Evolutionary conservation across 2,113 vertebrate genomes (phyloP).

Genomic region (Ginglymostoma cirratum): DNA sequence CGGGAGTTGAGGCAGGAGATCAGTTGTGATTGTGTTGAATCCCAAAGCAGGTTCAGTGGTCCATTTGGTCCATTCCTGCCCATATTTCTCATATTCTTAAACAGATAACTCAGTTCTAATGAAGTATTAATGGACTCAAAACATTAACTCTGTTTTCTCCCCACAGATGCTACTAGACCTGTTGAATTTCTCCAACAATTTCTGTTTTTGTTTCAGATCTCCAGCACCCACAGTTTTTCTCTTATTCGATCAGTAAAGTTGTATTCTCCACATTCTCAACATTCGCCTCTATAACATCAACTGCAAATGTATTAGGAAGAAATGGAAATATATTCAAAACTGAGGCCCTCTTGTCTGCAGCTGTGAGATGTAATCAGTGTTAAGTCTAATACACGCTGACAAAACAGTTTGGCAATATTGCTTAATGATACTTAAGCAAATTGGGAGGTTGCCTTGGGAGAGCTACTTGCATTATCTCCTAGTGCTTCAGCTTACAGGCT

Average conservation of each 20-base stretch:
- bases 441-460: slow-evolving; percentile 13
- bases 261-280: background rate
- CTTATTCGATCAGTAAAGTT: background rate
- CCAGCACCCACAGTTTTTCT: too few relatives aligned
- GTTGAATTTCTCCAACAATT: too few relatives aligned
- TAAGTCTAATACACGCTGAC: background rate
- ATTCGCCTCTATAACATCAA: background rate
- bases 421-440: slow-evolving; percentile 25
- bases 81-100: background rate
- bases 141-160: too few relatives aligned
- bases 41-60: background rate
- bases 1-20: background rate
- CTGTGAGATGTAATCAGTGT: slow-evolving; percentile 24
- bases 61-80: background rate
- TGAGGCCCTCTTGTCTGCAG: background rate
- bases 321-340: slow-evolving; percentile 4
- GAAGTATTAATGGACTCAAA: too few relatives aligned
- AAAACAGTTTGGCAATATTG: slow-evolving; percentile 21
- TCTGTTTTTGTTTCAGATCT: too few relatives aligned
- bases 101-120: background rate
- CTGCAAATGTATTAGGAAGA: background rate
- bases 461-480: background rate
- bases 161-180: too few relatives aligned
- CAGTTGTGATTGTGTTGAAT: background rate
- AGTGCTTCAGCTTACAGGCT: background rate